phyloP scores from a whole-genome alignment of 2,888 invertebrate species.

The Aphodius granarius region DNA sequence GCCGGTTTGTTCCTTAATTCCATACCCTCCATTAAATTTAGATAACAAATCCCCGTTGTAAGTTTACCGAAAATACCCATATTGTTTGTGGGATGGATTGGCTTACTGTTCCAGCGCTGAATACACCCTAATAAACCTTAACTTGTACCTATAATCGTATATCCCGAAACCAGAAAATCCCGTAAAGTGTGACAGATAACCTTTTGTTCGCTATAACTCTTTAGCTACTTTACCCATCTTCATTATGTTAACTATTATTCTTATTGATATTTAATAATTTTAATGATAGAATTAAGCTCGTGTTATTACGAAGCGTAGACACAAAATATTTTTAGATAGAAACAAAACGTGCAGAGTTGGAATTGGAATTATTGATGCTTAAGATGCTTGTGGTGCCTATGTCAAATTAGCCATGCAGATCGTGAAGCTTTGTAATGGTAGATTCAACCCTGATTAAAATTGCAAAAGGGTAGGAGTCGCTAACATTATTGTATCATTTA shows the following conservation, averaged over 20 bases:
- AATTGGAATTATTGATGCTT: neutral
- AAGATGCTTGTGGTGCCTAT: neutral
- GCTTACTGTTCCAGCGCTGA: neutral
- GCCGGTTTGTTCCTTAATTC: neutral
- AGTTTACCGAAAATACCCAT: neutral
- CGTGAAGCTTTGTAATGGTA: neutral
- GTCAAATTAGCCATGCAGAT: neutral
- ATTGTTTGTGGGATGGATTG: neutral
- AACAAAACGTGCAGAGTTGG: no score
- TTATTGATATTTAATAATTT: no score
- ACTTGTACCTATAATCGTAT: neutral
- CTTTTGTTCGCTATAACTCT: no score
- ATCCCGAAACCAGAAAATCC: neutral
- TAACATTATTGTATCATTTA: neutral
- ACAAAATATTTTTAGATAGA: no score
- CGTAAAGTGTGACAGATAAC: neutral
- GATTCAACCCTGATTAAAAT: neutral
- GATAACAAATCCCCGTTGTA: neutral
- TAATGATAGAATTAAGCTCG: no score
- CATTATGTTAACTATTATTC: no score
- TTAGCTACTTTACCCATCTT: neutral
- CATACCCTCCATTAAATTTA: neutral
- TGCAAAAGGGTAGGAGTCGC: neutral
- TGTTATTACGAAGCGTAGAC: no score
- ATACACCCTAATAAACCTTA: neutral